Evolutionary conservation across 2,888 invertebrate species (phyloP).

Genomic region (Pelosia muscerda): DNA sequence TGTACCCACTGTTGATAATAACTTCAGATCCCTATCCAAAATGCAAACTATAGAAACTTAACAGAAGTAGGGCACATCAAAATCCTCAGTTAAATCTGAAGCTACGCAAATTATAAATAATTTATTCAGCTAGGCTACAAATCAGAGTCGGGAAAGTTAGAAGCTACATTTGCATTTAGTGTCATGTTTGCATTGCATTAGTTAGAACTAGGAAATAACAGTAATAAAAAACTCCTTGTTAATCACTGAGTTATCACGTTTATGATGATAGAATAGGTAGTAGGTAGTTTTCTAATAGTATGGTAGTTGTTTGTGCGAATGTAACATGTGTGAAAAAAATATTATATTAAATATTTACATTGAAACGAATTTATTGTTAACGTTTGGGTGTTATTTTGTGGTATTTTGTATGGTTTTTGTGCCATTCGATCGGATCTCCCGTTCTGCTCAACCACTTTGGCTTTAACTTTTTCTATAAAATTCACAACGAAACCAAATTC

Average conservation of each 20-base stretch:
- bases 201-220: neutral
- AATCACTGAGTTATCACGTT: neutral
- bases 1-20: neutral
- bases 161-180: conserved; percentile 1
- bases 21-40: neutral
- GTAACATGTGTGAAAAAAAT: neutral
- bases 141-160: neutral
- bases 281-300: neutral
- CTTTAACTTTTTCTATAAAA: no score
- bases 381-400: no score
- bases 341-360: no score
- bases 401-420: no score
- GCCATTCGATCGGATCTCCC: no score
- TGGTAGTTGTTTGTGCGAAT: no score
- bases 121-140: conserved; percentile 3
- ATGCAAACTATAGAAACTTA: neutral
- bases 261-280: neutral
- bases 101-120: conserved; percentile 3
- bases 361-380: no score
- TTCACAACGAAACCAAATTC: no score
- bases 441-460: no score
- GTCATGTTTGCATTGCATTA: conserved; percentile 2
- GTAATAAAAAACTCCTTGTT: neutral
- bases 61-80: neutral
- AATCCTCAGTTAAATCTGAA: neutral